phyloP scores from a whole-genome alignment of 2,888 invertebrate species.

The Acanthoscelides obtectus region DNA sequence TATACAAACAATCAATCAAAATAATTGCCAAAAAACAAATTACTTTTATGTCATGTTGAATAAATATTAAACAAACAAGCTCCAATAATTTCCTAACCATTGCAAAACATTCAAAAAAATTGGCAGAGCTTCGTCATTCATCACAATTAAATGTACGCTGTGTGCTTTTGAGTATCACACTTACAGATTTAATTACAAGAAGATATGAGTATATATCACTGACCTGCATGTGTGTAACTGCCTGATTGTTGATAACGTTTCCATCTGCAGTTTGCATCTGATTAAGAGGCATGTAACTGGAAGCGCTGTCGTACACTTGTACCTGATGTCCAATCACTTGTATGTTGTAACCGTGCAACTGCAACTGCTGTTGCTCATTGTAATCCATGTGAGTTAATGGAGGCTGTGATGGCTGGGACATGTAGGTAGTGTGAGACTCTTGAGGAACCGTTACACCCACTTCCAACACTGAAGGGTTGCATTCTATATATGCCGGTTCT shows the following conservation, averaged over 20 bases:
- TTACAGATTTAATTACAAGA: too few species aligned
- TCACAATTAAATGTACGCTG: too few species aligned
- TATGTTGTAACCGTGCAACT: conserved; percentile 36
- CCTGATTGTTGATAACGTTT: conserved; percentile 17
- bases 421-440: conserved; percentile 25
- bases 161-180: too few species aligned
- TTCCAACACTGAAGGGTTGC: conserved; percentile 36
- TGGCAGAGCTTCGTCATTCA: too few species aligned
- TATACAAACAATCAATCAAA: too few species aligned
- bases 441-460: conserved; percentile 30
- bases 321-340: conserved; percentile 39
- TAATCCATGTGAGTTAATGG: conserved; percentile 39
- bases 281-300: conserved; percentile 41
- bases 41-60: too few species aligned
- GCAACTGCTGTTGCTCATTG: conserved; percentile 36
- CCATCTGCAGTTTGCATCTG: conserved; percentile 18
- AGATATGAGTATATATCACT: too few species aligned
- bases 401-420: conserved; percentile 27
- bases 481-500: conserved; percentile 45
- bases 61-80: too few species aligned
- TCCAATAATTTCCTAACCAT: too few species aligned
- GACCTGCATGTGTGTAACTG: conserved; percentile 16
- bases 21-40: too few species aligned
- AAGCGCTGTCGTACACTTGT: conserved; percentile 37
- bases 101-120: too few species aligned